phyloP scores from a whole-genome alignment of 2,797 vertebrate genomes.

The Sparidentex hasta region DNA sequence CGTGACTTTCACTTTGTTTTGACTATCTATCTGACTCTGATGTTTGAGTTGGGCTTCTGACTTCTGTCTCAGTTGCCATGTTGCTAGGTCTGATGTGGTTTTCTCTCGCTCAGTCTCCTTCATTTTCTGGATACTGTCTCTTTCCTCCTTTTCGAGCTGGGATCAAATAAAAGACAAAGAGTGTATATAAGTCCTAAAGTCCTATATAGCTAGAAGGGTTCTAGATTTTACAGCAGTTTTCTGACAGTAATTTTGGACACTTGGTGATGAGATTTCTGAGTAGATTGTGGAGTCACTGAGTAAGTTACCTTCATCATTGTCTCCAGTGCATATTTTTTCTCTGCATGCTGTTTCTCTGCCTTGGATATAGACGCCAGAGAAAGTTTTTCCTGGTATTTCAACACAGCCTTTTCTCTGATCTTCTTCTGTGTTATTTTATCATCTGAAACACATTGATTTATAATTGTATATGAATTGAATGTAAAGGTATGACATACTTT shows the following conservation, averaged over 20 bases:
- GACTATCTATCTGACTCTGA: slow-evolving; percentile 48
- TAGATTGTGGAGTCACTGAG: not conserved
- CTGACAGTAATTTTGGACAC: not conserved
- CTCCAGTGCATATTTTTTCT: slow-evolving; percentile 89
- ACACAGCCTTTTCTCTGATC: slow-evolving; percentile 88
- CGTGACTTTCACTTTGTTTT: not conserved
- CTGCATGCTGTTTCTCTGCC: slow-evolving; percentile 81
- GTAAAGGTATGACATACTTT: not conserved
- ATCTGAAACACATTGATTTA: slow-evolving; percentile 77
- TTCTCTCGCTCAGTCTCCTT: slow-evolving; percentile 89
- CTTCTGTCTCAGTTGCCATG: slow-evolving; percentile 85
- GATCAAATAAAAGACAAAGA: slow-evolving; percentile 16
- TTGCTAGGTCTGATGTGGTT: slow-evolving; percentile 87
- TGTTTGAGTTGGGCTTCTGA: slow-evolving; percentile 43
- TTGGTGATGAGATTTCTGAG: not conserved
- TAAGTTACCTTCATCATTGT: slow-evolving; percentile 90
- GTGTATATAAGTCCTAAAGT: not conserved
- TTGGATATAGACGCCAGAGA: slow-evolving; percentile 82
- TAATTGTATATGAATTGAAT: not conserved
- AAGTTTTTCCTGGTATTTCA: slow-evolving; percentile 87
- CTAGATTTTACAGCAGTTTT: not conserved
- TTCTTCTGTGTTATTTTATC: slow-evolving; percentile 85
- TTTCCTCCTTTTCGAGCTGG: slow-evolving; percentile 91
- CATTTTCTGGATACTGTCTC: slow-evolving; percentile 87
- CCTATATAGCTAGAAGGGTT: not conserved